phyloP scores from a whole-genome alignment of 2,113 vertebrate genomes.

The Microcebus griseorufus region DNA sequence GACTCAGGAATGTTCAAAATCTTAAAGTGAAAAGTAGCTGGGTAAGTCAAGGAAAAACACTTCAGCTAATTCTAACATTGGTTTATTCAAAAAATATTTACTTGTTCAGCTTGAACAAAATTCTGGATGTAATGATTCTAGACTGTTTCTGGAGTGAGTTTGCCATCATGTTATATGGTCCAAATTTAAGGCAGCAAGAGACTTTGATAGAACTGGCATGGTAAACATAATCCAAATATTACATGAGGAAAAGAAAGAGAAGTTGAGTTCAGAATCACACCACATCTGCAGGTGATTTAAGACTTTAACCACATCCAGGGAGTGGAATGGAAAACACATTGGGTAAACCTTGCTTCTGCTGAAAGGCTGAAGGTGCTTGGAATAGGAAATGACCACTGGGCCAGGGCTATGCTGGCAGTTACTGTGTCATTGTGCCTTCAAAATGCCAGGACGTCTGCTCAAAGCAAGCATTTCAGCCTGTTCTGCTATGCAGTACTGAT shows the following conservation, averaged over 20 bases:
- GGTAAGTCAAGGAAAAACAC: background rate
- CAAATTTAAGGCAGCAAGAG: slow-evolving; percentile 17
- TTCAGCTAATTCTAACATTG: background rate
- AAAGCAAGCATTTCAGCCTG: background rate
- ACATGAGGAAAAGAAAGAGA: slow-evolving; percentile 25
- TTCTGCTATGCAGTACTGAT: background rate
- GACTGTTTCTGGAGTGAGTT: background rate
- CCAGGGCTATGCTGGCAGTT: background rate
- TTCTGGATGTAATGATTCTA: background rate
- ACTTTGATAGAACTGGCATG: background rate
- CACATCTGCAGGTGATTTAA: slow-evolving; percentile 52
- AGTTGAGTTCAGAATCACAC: background rate
- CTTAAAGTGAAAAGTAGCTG: background rate
- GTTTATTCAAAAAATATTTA: slow-evolving; percentile 33
- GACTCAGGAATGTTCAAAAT: background rate
- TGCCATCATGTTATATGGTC: background rate
- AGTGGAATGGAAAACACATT: slow-evolving; percentile 43
- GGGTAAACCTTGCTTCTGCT: background rate
- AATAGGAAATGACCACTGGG: background rate
- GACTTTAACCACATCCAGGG: slow-evolving; percentile 1
- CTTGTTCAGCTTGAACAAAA: slow-evolving; percentile 38
- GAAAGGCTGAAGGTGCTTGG: slow-evolving; percentile 17
- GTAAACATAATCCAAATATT: slow-evolving; percentile 16
- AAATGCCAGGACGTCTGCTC: background rate
- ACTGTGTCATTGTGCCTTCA: background rate